Base-by-base conservation (phyloP, 2,888 invertebrate genomes). In the Epinotia ramella region DNA sequence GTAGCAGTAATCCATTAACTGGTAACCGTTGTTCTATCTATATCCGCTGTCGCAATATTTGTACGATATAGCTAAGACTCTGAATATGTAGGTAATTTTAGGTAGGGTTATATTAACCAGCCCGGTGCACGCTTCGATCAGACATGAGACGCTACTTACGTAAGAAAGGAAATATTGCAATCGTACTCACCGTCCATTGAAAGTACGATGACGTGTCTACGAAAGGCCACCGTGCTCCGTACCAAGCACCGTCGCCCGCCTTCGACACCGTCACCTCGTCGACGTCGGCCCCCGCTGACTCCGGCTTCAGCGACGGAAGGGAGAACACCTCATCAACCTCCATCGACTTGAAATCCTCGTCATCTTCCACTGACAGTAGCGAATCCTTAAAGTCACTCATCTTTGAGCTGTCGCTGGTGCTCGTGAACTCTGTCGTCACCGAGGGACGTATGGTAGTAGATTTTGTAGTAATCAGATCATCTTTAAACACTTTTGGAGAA, bases 151-250 rank as follows among this genome's bases (percentile, higher is more conserved):
- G 16, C 20, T 20, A 60, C 66, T 81, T 79, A 81, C 77, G 79
- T 81, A 83, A 81, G 80, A 77, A 80, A 79, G 81, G 83, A 81
- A 70, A 74, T 77, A 82, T 82, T 80, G 82, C 80, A 80, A 81
- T 80, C 72, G 77, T 82, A 91, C 95, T 93, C 87, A 96, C 96
- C 89, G 95, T 95, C 96, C 96, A 96, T 87, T 96, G 96, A 85
- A 96, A 95, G 86, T 96, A 96, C 20, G 96, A 95, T 44, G 96
- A 95, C 53, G 96, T 95, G 86, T 96, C 96, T 63, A 95, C 95
- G 84, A 96, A 96, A 13, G 96, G 95, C 96, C 96, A 96, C 78
- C 95, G 92, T 56, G 95, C 95, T 67, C 95, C 95, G 83, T 95
- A 95, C 96, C 96, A 96, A 59, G 95, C 92, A 77, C 91, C 90